Percentiles rank a stretch among this genome's conserved stretches.
phyloP scores from a whole-genome alignment of 2,113 vertebrate species.

The Eolophus roseicapilla region DNA sequence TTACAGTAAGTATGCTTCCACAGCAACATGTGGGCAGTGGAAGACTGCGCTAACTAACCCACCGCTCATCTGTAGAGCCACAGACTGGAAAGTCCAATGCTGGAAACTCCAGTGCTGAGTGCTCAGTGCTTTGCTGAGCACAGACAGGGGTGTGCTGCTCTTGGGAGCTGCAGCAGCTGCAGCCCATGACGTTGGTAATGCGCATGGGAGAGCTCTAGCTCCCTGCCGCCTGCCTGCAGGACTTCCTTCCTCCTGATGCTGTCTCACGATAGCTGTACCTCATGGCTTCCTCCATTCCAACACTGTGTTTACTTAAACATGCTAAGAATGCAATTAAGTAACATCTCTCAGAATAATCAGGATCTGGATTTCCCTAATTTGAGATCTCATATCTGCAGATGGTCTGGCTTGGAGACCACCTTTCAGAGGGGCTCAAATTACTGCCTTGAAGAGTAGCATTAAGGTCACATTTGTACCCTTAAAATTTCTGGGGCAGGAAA shows the following conservation, averaged over 20 bases:
- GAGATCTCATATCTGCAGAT: neutral
- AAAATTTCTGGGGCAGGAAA: neutral
- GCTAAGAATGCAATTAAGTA: neutral
- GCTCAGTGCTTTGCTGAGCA: fast-evolving
- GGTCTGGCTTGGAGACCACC: fast-evolving
- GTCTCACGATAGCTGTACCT: fast-evolving
- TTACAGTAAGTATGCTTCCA: neutral
- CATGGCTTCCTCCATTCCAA: neutral
- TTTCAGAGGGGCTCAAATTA: neutral
- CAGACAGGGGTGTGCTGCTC: fast-evolving
- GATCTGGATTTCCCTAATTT: neutral
- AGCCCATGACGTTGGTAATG: fast-evolving
- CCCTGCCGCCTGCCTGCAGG: neutral
- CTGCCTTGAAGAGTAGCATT: neutral
- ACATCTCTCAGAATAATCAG: neutral
- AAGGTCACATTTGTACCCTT: neutral
- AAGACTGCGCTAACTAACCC: neutral
- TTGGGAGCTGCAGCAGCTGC: fast-evolving
- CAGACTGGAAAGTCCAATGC: neutral
- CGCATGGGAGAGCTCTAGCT: fast-evolving
- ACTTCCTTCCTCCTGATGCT: neutral
- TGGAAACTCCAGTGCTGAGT: fast-evolving
- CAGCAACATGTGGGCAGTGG: fast-evolving
- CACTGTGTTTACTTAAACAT: fast-evolving
- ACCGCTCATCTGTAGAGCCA: neutral